Percentiles rank a stretch among this genome's conserved stretches.
These are phyloP conservation scores for Ianthella basta DNA, from an alignment of 37 sponge, comb jelly and placozoan genomes.

Conservation along the genomic window DNA sequence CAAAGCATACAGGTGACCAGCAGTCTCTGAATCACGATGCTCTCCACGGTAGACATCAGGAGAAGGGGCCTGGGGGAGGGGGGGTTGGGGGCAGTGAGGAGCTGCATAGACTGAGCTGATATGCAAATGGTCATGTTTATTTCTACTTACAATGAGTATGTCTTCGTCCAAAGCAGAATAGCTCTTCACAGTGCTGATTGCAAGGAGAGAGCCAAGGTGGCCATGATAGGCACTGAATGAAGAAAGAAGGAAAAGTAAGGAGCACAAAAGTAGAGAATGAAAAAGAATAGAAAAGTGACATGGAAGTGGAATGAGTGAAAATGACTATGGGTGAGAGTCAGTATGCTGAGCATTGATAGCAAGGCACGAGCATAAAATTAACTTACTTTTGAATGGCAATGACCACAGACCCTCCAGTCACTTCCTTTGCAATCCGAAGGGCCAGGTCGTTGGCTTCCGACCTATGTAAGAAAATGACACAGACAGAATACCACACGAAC, in stretches of 20 bases:
- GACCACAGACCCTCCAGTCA: slow-evolving; percentile 52
- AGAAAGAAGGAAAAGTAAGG: too few relatives aligned
- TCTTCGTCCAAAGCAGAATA: too few relatives aligned
- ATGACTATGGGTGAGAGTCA: too few relatives aligned
- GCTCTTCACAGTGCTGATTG: slow-evolving; percentile 34
- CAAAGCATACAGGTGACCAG: slow-evolving; percentile 80
- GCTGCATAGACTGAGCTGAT: not conserved
- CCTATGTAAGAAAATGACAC: slow-evolving; percentile 34
- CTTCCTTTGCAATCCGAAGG: slow-evolving; percentile 70
- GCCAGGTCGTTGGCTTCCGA: slow-evolving; percentile 92
- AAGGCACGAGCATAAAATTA: not conserved
- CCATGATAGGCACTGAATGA: slow-evolving; percentile 84
- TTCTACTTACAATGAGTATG: slow-evolving; percentile 35
- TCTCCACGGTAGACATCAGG: slow-evolving; percentile 80
- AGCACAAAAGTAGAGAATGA: too few relatives aligned
- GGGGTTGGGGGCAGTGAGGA: not conserved
- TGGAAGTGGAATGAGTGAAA: too few relatives aligned
- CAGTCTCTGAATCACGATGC: slow-evolving; percentile 63
- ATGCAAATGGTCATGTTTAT: too few relatives aligned
- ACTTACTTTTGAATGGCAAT: slow-evolving; percentile 71
- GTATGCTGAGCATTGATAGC: too few relatives aligned
- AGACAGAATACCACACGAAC: not conserved
- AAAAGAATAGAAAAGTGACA: too few relatives aligned
- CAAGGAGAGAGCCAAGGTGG: slow-evolving; percentile 59
- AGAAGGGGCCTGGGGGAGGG: slow-evolving; percentile 40